Evolutionary conservation across 2,797 vertebrate species (phyloP), one percentile per base, ranked within the genome.

Genomic region (Urocyon cinereoargenteus): DNA sequence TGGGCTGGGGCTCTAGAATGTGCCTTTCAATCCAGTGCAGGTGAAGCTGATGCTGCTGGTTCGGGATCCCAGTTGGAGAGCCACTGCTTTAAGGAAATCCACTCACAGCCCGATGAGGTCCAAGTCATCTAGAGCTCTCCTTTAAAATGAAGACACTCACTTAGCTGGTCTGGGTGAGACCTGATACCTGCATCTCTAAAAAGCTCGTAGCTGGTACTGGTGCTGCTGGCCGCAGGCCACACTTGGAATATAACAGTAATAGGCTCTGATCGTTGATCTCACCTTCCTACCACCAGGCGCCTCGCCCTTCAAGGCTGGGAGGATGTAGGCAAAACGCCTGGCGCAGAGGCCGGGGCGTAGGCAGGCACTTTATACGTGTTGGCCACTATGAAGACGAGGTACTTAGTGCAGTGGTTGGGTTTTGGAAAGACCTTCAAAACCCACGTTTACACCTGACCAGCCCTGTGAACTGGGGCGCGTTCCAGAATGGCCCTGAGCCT

Each of bases 291-390:
- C 34, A 64, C 31, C 49, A 31, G 49, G 57, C 22, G 86, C 66
- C 73, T 34, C 45, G 28, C 55, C 18, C 9, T 45, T n/a, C 18
- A 78, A 45, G 68, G 51, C 31, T 24, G 49, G 79, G 79, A 28
- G 19, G 55, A 57, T 34, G 2, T 15, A 16, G 19, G 36, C 34
- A 40, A 75, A 81, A n/a, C 14, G 11, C 12, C 10, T 49, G 40
- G 3, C 31, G 3, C 24, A 6, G 55, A 13, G 73, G 3, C 10
- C 12, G 6, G 22, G 2, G 1, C n/a, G 0, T 2, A 51, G 73
- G 15, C 40, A 86, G 68, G 16, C 40, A 66, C 64, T 31, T 57
- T 83, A 10, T 1, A 13, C 16, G 4, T 28, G 55, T 28, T 88
- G 36, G 24, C 12, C 57, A 8, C 49, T 61, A 24, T 6, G 26